A percentile compares a stretch with the other conserved stretches of the same genome.
Conservation (phyloP, 1,140 invertebrate genomes). For the Oreohelix idahoensis region DNA sequence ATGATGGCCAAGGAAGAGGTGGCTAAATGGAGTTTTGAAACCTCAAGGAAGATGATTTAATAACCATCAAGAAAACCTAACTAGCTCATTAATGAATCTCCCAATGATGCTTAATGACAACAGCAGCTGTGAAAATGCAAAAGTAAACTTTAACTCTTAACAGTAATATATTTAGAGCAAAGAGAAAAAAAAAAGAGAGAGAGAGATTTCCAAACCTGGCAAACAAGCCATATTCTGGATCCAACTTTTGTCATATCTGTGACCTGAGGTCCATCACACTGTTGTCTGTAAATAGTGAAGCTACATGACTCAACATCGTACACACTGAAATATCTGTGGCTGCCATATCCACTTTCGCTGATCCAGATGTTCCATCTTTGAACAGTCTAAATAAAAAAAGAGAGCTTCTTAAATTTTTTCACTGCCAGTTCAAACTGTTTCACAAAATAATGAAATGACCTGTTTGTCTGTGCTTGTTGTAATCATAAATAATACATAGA, state of each 20-base stretch:
- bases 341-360: neutral
- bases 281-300: neutral
- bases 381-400: neutral
- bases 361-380: conserved; percentile 24
- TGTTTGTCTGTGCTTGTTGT: too few relatives aligned
- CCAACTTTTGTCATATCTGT: conserved; percentile 26
- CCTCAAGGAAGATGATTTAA: too few relatives aligned
- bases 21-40: too few relatives aligned
- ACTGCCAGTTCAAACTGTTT: neutral
- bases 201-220: conserved; percentile 5
- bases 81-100: too few relatives aligned
- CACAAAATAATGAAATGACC: neutral
- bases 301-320: conserved; percentile 31
- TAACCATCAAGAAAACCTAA: too few relatives aligned
- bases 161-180: neutral
- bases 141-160: too few relatives aligned
- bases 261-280: neutral
- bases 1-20: too few relatives aligned
- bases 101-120: too few relatives aligned
- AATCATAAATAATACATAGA: too few relatives aligned
- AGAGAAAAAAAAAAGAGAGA: neutral
- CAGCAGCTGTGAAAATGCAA: too few relatives aligned
- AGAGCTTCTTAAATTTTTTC: neutral
- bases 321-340: conserved; percentile 26
- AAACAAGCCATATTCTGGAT: conserved; percentile 28